These are phyloP conservation scores for Choreutis nemorana DNA, from an alignment of 2,888 invertebrate genomes.

Conservation along the genomic window DNA sequence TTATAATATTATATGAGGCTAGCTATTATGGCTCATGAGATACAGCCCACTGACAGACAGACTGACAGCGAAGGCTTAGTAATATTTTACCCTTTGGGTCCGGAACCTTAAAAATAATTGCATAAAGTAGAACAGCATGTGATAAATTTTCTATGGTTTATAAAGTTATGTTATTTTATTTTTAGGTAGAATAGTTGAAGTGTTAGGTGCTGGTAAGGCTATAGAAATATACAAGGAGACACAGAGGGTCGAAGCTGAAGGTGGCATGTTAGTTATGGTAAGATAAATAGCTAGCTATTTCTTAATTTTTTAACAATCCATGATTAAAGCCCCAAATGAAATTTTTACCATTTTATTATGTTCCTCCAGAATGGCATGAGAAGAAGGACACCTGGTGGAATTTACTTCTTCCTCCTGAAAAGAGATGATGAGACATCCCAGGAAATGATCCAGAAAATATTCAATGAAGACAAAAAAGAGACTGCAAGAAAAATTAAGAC, in stretches of 20 bases:
- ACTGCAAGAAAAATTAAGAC: constrained; percentile 62
- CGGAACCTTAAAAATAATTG: not conserved
- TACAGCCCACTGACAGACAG: too few species aligned
- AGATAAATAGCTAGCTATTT: too few species aligned
- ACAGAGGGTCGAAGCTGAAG: constrained; percentile 81
- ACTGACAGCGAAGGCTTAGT: too few species aligned
- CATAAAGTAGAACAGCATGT: too few species aligned
- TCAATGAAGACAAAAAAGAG: constrained; percentile 70
- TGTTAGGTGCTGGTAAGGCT: constrained; percentile 76
- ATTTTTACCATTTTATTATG: too few species aligned
- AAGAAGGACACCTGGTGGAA: constrained; percentile 86
- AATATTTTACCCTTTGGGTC: constrained; percentile 1
- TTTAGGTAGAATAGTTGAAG: constrained; percentile 74
- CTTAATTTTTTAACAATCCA: not conserved
- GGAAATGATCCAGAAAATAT: constrained; percentile 73
- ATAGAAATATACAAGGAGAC: constrained; percentile 80
- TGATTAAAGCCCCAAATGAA: too few species aligned
- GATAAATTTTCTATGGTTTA: too few species aligned
- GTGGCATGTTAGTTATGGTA: constrained; percentile 88
- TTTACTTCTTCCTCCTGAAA: constrained; percentile 84
- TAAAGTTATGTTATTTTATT: constrained; percentile 2
- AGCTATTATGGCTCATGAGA: too few species aligned
- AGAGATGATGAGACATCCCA: constrained; percentile 72
- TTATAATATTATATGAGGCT: not conserved
- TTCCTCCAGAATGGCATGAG: constrained; percentile 77